Base-by-base conservation (phyloP, 2,888 invertebrate genomes). In the Campoplex capitator region DNA sequence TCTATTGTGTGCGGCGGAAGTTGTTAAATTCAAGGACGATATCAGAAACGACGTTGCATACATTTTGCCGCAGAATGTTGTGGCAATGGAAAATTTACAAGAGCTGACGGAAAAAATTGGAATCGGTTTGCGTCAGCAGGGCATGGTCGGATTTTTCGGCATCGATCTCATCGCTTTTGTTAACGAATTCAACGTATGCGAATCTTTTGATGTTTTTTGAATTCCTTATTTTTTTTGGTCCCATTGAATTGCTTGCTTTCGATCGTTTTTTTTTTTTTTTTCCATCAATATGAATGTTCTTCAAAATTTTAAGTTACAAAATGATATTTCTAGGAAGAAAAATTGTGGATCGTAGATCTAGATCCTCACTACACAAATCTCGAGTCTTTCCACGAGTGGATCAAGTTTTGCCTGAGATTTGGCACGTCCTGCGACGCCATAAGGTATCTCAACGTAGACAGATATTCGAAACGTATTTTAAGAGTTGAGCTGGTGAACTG, bases 321-420 rank as follows among this genome's bases (percentile, higher is more conserved):
- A 51, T 8, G 13, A 65, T 83, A 56, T 62, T 84, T 42, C 45
- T 54, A 88, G 88, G 78, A 78, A 3, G 84, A 87, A 84, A 83
- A 87, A 80, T 83, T 88, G 45, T 91, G 91, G 90, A 87, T 91
- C 7, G 87, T 90, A 0, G 90, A 91, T 80, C 78, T 90, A 18
- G 89, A 91, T 87, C 91, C 90, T 18, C 88, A 89, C 67, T 90
- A 91, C 79, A 91, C 91, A 4, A 90, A 91, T 48, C 81, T 91
- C 32, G 65, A 90, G 28, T 88, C 90, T 7, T 91, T 91, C 73
- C 85, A 88, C 38, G 91, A 91, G 45, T 91, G 90, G 91, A 84
- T 88, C 35, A 88, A 89, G 76, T 91, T 91, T 71, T 91, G 90
- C 51, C 65, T 89, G 16, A 45, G 85, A 9, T 62, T 32, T 58